phyloP scores from a whole-genome alignment of 2,888 invertebrate genomes.

The Lamellibrachia columna region DNA sequence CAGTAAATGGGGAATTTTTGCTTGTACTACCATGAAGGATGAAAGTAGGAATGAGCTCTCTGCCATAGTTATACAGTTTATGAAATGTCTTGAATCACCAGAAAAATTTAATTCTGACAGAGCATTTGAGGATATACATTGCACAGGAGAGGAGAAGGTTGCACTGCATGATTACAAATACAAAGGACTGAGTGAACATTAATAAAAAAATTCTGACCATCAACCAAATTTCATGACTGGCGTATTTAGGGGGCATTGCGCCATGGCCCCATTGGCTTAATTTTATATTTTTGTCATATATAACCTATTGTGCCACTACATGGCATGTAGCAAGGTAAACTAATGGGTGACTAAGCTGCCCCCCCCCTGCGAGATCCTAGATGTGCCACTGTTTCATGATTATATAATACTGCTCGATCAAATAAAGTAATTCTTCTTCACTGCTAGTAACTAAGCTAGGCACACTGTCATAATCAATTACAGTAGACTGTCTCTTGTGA shows the following conservation, averaged over 20 bases:
- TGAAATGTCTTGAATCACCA: conserved; percentile 6
- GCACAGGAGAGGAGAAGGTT: neutral
- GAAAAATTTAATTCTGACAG: neutral
- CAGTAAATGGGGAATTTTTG: neutral
- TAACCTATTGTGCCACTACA: no score
- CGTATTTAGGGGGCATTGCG: no score
- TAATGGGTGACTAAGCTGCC: no score
- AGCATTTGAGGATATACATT: neutral
- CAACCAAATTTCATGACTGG: neutral
- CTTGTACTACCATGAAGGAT: neutral
- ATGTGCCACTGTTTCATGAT: no score
- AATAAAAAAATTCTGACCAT: neutral
- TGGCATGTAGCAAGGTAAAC: no score
- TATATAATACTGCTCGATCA: neutral
- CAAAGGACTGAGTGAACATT: neutral
- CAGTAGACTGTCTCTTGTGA: conserved; percentile 16
- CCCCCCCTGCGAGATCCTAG: no score
- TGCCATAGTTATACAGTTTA: neutral
- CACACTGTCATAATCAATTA: conserved; percentile 21
- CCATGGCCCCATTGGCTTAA: no score
- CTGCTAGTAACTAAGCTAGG: conserved; percentile 18
- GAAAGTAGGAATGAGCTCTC: neutral
- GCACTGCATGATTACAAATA: neutral
- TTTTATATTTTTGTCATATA: no score
- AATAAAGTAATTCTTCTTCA: conserved; percentile 13